A percentile compares a stretch with the other conserved stretches of the same genome.
These are phyloP conservation scores for Protodeltote pygarga DNA, from an alignment of 2,888 invertebrate genomes.

Conservation along the genomic window DNA sequence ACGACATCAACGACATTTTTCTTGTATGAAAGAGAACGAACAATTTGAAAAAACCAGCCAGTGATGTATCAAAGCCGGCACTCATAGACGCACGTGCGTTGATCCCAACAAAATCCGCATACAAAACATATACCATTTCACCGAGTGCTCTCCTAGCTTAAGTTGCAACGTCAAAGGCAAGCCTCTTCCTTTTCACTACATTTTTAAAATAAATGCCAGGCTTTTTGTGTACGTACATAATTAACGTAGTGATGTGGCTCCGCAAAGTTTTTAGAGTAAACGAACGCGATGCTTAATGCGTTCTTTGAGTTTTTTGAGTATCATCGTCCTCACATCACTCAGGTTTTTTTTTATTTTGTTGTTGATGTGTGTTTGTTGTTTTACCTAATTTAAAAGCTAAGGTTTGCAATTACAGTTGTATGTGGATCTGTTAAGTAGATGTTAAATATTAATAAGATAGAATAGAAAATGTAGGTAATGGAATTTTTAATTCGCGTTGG, in stretches of 20 bases:
- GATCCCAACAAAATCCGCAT: conserved; percentile 49
- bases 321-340: conserved; percentile 29
- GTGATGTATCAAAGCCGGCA: conserved; percentile 54
- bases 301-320: conserved; percentile 66
- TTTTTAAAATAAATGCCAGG: conserved; percentile 67
- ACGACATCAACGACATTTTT: conserved; percentile 9
- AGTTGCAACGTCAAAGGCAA: conserved; percentile 77
- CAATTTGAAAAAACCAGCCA: conserved; percentile 26
- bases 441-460: background rate
- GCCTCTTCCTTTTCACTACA: conserved; percentile 81
- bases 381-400: conserved; percentile 14
- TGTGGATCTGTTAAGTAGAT: conserved; percentile 8
- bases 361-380: conserved; percentile 8
- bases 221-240: conserved; percentile 69
- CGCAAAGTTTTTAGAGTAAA: conserved; percentile 68
- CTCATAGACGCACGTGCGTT: conserved; percentile 57
- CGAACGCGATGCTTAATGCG: conserved; percentile 63
- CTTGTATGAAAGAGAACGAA: conserved; percentile 1
- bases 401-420: conserved; percentile 17
- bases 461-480: too few relatives aligned
- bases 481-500: background rate
- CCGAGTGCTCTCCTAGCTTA: conserved; percentile 65
- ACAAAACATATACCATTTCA: conserved; percentile 68
- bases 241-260: conserved; percentile 74
- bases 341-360: conserved; percentile 15